Conservation (phyloP, 1,140 invertebrate genomes). For the Brachionus rotundiformis region DNA sequence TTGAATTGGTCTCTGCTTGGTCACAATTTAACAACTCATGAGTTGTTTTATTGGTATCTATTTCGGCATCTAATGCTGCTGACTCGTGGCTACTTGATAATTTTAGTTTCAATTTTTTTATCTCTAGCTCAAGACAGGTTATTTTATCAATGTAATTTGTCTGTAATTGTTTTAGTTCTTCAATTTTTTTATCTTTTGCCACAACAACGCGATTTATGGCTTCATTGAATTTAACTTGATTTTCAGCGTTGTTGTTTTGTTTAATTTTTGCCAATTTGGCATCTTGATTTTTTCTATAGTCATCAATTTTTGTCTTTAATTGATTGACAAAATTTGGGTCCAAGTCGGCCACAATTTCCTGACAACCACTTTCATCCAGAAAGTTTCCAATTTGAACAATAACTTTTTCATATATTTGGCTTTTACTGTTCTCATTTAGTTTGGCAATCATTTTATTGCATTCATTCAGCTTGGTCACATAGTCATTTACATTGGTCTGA, state of each 20-base stretch:
- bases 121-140: background rate
- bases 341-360: background rate
- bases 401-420: background rate
- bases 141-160: background rate
- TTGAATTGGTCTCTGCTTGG: conserved; percentile 19
- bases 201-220: conserved; percentile 69
- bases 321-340: background rate
- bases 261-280: background rate
- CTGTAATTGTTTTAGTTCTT: conserved; percentile 70
- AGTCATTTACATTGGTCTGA: background rate
- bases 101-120: conserved; percentile 14
- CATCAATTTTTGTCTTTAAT: background rate
- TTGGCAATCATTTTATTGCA: background rate
- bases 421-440: background rate
- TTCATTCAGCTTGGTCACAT: background rate
- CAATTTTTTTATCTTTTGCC: conserved; percentile 75
- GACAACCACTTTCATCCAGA: background rate
- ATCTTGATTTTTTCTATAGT: conserved; percentile 15
- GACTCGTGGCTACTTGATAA: background rate
- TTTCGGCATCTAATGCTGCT: background rate
- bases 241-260: conserved; percentile 15
- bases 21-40: conserved; percentile 34
- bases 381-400: background rate
- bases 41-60: conserved; percentile 27
- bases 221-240: conserved; percentile 66